Conservation (phyloP, 2,888 invertebrate genomes). For the Amphipyra berbera region DNA sequence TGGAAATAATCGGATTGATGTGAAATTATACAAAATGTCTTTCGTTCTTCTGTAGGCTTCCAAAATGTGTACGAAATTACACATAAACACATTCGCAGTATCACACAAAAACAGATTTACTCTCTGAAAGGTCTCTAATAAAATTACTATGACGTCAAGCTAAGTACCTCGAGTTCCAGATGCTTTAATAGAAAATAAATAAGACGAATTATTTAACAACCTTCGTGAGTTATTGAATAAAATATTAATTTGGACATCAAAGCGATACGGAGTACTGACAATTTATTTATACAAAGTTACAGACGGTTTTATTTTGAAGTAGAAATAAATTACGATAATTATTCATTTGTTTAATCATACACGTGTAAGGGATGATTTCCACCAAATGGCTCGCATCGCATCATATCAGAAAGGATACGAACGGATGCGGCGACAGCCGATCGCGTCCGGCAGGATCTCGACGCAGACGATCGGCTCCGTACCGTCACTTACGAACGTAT, state of each 20-base stretch:
- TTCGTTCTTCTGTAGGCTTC: neutral
- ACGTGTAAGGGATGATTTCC: no score
- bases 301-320: conserved; percentile 14
- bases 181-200: conserved; percentile 8
- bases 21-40: no score
- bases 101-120: conserved; percentile 9
- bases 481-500: no score
- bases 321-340: conserved; percentile 25
- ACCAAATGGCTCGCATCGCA: no score
- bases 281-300: conserved; percentile 23
- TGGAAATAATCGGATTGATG: no score
- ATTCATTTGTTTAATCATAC: conserved; percentile 13
- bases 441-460: no score
- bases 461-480: no score
- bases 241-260: conserved; percentile 49
- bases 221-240: conserved; percentile 39
- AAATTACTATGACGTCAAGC: conserved; percentile 10
- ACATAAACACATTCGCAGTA: neutral
- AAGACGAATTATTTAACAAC: conserved; percentile 20
- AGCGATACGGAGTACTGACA: conserved; percentile 26
- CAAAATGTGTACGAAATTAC: neutral
- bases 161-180: conserved; percentile 8
- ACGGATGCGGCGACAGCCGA: no score
- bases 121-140: conserved; percentile 6
- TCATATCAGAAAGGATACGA: no score